Percentiles rank a stretch among this genome's conserved stretches.
Conservation (phyloP, 2,113 vertebrate genomes). For the Setophaga coronata region DNA sequence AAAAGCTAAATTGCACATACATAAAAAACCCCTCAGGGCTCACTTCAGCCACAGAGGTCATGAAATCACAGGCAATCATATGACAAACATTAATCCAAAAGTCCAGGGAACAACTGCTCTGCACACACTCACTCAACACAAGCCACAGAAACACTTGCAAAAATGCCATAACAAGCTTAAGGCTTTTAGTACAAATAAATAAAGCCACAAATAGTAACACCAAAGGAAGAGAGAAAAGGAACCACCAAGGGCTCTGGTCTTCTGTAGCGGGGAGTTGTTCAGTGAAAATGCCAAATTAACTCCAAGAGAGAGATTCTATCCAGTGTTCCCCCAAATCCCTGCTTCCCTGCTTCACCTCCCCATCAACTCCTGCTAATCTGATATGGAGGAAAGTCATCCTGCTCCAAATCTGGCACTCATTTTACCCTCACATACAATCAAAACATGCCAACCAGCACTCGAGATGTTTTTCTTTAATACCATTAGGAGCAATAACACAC, state of each 20-base stretch:
- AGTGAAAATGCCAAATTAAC: slow-evolving; percentile 4
- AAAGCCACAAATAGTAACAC: slow-evolving; percentile 59
- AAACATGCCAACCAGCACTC: slow-evolving; percentile 40
- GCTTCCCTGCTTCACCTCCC: background rate
- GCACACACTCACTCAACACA: slow-evolving; percentile 57
- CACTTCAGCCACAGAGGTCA: slow-evolving; percentile 51
- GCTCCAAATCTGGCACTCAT: slow-evolving; percentile 45
- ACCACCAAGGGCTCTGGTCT: background rate
- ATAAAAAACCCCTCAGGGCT: slow-evolving; percentile 23
- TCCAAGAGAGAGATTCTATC: background rate
- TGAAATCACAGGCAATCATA: slow-evolving; percentile 56
- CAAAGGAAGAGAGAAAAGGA: slow-evolving; percentile 26
- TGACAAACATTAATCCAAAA: slow-evolving; percentile 53
- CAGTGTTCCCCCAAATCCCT: background rate
- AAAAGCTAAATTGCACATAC: slow-evolving; percentile 55
- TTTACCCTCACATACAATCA: slow-evolving; percentile 38
- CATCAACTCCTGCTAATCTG: background rate
- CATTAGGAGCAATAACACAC: slow-evolving; percentile 57
- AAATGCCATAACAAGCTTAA: slow-evolving; percentile 26
- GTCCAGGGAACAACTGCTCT: slow-evolving; percentile 47
- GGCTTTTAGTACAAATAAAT: slow-evolving; percentile 57
- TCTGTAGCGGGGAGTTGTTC: background rate
- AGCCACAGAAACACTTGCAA: slow-evolving; percentile 46
- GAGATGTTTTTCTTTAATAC: slow-evolving; percentile 61
- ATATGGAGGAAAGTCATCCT: background rate